Evolutionary conservation across 2,113 vertebrate genomes (phyloP).

Genomic region (Pedionomus torquatus): DNA sequence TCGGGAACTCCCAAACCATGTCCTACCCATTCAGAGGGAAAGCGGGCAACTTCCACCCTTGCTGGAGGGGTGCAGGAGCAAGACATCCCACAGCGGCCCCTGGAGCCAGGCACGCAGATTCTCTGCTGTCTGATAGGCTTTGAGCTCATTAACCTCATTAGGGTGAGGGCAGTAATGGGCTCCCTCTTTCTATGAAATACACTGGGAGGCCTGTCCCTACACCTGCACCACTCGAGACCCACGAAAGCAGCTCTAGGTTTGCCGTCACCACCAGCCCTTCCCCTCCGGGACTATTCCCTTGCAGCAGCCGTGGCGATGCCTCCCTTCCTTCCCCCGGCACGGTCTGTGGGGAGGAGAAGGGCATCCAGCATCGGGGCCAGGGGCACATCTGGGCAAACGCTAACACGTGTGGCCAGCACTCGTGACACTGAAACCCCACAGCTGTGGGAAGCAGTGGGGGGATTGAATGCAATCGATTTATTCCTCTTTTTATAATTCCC

Average conservation of each 20-base stretch:
- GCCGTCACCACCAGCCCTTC: neutral
- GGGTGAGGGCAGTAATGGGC: neutral
- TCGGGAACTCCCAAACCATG: neutral
- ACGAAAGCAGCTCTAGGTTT: neutral
- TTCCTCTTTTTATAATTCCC: no score
- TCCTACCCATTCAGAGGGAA: neutral
- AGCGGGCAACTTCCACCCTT: rapidly evolving
- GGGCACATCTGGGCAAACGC: neutral
- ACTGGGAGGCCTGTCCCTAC: neutral
- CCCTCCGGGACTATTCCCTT: neutral
- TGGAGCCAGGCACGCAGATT: rapidly evolving
- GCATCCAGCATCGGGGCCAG: rapidly evolving
- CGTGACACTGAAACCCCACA: neutral
- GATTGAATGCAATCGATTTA: neutral
- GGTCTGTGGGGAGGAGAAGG: neutral
- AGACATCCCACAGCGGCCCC: rapidly evolving
- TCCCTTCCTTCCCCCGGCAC: rapidly evolving
- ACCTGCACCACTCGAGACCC: neutral
- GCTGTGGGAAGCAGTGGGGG: neutral
- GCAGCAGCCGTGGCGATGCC: rapidly evolving
- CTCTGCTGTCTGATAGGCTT: neutral
- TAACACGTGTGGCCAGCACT: neutral
- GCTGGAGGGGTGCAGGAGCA: neutral
- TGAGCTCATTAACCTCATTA: neutral
- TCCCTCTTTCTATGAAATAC: neutral